Base-by-base conservation (phyloP, 2,797 vertebrate genomes). In the Tragelaphus oryx region DNA sequence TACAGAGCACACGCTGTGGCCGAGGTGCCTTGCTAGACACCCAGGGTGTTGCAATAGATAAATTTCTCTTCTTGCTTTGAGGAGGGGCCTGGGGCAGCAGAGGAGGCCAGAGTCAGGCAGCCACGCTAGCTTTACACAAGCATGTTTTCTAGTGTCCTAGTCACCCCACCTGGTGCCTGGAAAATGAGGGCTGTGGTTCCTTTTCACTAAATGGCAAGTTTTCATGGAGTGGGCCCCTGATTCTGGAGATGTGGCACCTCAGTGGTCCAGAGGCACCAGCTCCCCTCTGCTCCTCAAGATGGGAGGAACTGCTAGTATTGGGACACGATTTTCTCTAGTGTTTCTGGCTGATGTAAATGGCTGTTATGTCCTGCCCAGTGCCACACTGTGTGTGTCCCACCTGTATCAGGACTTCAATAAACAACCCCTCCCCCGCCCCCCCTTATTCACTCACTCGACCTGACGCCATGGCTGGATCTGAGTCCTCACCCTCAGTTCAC, bases 341-440 rank as follows among this genome's bases (percentile, higher is more conserved):
- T 37, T 93, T 37, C 44, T 55, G 76, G 33, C 28, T 28, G 28
- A 22, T 9, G 17, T 18, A 50, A 52, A 24, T 4, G 52, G 28
- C n/a, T 83, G 37, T 20, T 33, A 5, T 3, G 26, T 24, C 30
- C 33, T 75, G 10, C 11, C 54, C 18, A 22, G 1, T 2, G 65
- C 74, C 48, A 16, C 2, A 6, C 10, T 3, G 41, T 5, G 5
- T 0, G 10, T 17, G 5, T 54, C 33, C 74, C 48, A 10, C 20
- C 65, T 30, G 10, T n/a, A 62, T 13, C 18, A 4, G 14, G 20
- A 74, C 88, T n/a, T 41, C 30, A 20, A 0, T 13, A 24, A 46
- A 28, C 1, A 1, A 41, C 41, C 41, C 41, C 5, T 4, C 5
- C 1, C 20, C 37, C 37, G 1, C 5, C 1, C 20, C 30, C 9